Evolutionary conservation across 2,113 vertebrate species (phyloP), one percentile per base, ranked within the genome.

Genomic region (Pandion haliaetus): DNA sequence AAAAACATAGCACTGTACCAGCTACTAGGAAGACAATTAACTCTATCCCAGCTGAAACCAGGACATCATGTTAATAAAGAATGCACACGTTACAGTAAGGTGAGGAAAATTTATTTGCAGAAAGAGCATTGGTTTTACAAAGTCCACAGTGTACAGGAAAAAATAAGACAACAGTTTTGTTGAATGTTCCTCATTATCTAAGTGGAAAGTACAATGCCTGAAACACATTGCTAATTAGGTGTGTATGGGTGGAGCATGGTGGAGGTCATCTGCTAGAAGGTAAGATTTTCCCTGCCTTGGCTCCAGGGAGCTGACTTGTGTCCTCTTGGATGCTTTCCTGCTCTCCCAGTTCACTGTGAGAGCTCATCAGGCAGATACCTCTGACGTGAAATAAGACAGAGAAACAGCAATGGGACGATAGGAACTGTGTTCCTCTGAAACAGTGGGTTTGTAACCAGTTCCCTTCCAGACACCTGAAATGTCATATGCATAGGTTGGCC

Each of bases 101-200:
- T 45, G 82, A 95, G 80, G 67, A 88, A 91, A 97, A 88, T 54
- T 7, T 29, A 70, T 74, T 91, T 88, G 86, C 54, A 63, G 58
- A 54, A 80, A 61, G 58, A 95, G 17, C 5, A 21, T 87, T 49
- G 34, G 73, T 71, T 78, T 82, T 63, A 20, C 85, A 29, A 66
- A 97, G 81, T 31, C 17, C 7, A 42, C 45, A 66, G 32, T 8
- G 36, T 12, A 26, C 69, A 28, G 86, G 49, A 59, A 81, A 63
- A 44, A 40, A 54, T 1, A 10, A 66, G 58, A 26, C 59, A 36
- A 3, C 45, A 4, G 38, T 81, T 96, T 21, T 91, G 49, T 52
- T 70, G 76, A 45, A 82, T 74, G 36, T 67, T 93, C 44, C 82
- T 96, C 77, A 62, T 93, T 79, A 88, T n/a, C 79, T 15, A 29